These are phyloP conservation scores for Macroglossus sobrinus DNA, from an alignment of 2,113 vertebrate genomes.

Conservation along the genomic window DNA sequence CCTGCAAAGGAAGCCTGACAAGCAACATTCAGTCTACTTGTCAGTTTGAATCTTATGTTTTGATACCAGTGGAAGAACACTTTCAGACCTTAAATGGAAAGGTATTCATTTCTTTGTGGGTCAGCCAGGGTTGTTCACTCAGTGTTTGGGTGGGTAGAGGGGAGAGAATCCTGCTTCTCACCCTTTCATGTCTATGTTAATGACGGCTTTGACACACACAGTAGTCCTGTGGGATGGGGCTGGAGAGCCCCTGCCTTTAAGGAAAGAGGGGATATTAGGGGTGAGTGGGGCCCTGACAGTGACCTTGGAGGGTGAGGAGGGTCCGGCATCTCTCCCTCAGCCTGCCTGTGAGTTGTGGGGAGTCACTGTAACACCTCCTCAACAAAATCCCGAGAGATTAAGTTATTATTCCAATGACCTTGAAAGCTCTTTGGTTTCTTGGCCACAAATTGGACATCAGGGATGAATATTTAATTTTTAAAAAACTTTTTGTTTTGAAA, in stretches of 20 bases:
- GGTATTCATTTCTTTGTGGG: conserved; percentile 78
- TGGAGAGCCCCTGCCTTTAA: background rate
- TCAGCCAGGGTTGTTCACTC: background rate
- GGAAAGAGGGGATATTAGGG: background rate
- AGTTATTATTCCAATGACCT: background rate
- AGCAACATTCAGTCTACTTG: conserved; percentile 80
- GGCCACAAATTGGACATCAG: background rate
- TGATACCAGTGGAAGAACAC: conserved; percentile 86
- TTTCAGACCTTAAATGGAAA: conserved; percentile 93
- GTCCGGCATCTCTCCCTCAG: rapidly evolving
- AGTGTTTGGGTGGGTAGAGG: background rate
- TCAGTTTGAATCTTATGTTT: conserved; percentile 93
- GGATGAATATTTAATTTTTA: background rate
- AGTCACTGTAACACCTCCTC: rapidly evolving
- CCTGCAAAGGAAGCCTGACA: conserved; percentile 91
- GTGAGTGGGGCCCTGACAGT: background rate
- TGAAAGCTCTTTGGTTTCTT: background rate
- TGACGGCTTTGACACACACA: background rate
- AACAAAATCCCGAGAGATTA: too few species aligned
- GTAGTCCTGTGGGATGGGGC: background rate
- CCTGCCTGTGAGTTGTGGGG: background rate
- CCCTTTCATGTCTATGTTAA: rapidly evolving
- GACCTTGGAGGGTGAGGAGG: rapidly evolving
- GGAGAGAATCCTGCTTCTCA: background rate
- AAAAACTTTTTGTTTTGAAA: background rate